Conservation (phyloP, 1,140 invertebrate species). For the Hestina assimilis region DNA sequence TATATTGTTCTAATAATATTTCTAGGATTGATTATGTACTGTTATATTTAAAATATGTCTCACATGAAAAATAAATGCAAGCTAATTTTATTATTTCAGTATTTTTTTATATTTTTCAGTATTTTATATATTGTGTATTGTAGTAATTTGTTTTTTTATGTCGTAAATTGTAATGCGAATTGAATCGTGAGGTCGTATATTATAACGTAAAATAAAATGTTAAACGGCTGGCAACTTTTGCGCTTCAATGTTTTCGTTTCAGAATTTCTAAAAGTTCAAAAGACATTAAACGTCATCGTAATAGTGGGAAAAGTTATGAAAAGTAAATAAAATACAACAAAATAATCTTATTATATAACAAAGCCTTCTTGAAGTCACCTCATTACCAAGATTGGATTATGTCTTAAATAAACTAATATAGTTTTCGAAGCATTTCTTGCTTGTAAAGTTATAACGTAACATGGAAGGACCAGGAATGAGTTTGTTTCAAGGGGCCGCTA, state of each 20-base stretch:
- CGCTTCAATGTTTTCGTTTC: neutral
- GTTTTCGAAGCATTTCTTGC: neutral
- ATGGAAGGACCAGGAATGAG: conserved; percentile 79
- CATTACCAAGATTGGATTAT: neutral
- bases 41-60: too few species aligned
- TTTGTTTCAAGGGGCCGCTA: conserved; percentile 79
- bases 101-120: too few species aligned
- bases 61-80: too few species aligned
- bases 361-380: neutral
- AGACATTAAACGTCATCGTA: conserved; percentile 15
- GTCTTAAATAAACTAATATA: neutral
- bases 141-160: too few species aligned
- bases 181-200: too few species aligned
- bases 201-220: neutral
- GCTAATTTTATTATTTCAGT: too few species aligned
- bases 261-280: neutral
- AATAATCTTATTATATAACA: neutral
- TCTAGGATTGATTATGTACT: too few species aligned
- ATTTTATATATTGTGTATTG: too few species aligned
- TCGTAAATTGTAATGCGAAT: too few species aligned
- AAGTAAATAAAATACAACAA: conserved; percentile 7
- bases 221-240: conserved; percentile 3
- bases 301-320: conserved; percentile 12
- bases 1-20: too few species aligned
- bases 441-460: neutral